Percentiles rank a stretch among this genome's conserved stretches.
These are phyloP conservation scores for Clamator glandarius DNA, from an alignment of 2,797 vertebrate species.

Conservation along the genomic window DNA sequence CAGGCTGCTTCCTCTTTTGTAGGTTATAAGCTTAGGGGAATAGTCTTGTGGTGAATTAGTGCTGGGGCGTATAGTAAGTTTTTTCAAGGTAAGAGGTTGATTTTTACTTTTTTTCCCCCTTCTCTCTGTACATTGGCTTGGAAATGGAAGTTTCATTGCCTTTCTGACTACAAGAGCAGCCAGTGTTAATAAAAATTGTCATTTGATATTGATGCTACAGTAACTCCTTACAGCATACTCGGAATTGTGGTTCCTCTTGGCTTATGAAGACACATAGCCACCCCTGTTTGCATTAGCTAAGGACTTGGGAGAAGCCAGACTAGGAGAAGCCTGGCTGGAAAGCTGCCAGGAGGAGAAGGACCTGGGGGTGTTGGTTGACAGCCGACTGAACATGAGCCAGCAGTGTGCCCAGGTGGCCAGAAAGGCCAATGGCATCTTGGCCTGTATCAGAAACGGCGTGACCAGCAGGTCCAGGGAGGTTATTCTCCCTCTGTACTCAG, in stretches of 20 bases:
- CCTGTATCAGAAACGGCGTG: no score
- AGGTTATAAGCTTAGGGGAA: background rate
- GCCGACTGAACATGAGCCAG: no score
- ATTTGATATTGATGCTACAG: background rate
- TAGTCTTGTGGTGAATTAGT: background rate
- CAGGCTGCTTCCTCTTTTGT: background rate
- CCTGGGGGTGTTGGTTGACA: no score
- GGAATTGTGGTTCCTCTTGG: background rate
- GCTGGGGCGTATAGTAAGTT: background rate
- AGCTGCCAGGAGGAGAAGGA: no score
- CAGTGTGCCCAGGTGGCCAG: no score
- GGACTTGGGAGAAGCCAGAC: no score
- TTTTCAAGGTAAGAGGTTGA: conserved; percentile 25
- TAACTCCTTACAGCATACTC: background rate
- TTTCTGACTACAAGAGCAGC: no score
- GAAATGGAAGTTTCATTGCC: background rate
- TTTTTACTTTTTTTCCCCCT: background rate
- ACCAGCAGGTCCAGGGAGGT: no score
- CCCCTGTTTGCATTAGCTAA: background rate
- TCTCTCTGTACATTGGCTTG: background rate
- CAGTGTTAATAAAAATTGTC: background rate
- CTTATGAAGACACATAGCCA: background rate
- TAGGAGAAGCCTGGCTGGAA: no score
- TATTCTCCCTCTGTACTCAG: no score
- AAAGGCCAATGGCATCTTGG: no score